Evolutionary conservation across 2,113 vertebrate genomes (phyloP).

Genomic region (Strix uralensis): DNA sequence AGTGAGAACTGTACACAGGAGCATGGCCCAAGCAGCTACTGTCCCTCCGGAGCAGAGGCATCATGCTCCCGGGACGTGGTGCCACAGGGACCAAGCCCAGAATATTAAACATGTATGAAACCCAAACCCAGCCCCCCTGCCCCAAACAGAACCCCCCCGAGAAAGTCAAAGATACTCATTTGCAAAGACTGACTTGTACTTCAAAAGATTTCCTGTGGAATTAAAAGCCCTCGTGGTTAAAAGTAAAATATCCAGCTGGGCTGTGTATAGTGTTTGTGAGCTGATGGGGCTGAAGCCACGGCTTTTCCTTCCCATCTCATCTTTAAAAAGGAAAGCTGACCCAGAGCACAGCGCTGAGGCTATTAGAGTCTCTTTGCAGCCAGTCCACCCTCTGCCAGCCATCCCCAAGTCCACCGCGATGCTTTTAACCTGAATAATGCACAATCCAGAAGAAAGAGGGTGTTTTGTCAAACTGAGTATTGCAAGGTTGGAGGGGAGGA

Average conservation of each 20-base stretch:
- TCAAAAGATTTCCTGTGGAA: conserved; percentile 8
- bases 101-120: not conserved
- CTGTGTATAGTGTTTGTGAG: not conserved
- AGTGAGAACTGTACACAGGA: conserved; percentile 14
- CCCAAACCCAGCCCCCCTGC: not conserved
- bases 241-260: not conserved
- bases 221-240: conserved; percentile 5
- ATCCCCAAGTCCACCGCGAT: not conserved
- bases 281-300: fast-evolving
- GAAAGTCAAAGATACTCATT: not conserved
- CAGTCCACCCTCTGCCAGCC: not conserved
- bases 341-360: not conserved
- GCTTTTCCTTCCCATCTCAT: not conserved
- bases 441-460: not conserved
- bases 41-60: not conserved
- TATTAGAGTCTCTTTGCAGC: not conserved
- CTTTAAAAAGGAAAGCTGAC: not conserved
- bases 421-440: not conserved
- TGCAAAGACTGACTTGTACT: conserved; percentile 10
- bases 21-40: not conserved
- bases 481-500: not conserved
- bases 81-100: not conserved
- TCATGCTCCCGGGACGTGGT: not conserved
- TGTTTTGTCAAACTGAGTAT: fast-evolving
- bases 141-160: not conserved